A percentile compares a stretch with the other conserved stretches of the same genome.
Evolutionary conservation across 2,888 invertebrate species (phyloP).

Genomic region (Acrobasis consociella): DNA sequence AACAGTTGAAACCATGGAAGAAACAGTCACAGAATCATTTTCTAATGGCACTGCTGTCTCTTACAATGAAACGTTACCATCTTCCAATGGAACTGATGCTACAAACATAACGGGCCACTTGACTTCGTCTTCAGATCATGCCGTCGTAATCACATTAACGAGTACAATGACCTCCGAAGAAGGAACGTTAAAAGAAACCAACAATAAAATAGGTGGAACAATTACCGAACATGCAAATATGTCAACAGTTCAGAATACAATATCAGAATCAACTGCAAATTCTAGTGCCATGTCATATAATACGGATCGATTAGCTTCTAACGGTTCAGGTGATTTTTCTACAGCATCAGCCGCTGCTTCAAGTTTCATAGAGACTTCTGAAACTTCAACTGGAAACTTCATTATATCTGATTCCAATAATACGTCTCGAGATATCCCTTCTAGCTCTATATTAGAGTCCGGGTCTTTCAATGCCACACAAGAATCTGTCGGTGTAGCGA

Average conservation of each 20-base stretch:
- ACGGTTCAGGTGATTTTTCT: background rate
- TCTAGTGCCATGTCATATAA: background rate
- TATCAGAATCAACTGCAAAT: constrained; percentile 1
- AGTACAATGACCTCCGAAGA: background rate
- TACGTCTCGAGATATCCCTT: background rate
- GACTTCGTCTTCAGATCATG: background rate
- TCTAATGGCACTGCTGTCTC: background rate
- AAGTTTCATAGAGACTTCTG: background rate
- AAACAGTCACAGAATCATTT: constrained; percentile 6
- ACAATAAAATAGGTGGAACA: background rate
- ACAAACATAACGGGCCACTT: background rate
- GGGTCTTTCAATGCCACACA: background rate
- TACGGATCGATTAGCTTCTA: background rate
- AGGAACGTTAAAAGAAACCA: background rate
- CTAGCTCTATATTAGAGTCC: background rate
- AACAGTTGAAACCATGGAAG: constrained; percentile 2
- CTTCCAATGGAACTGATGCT: background rate
- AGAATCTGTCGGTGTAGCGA: constrained; percentile 1
- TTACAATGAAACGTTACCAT: constrained; percentile 2
- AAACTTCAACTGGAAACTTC: background rate
- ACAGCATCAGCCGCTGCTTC: constrained; percentile 2
- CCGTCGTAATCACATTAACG: background rate
- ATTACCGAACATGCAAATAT: constrained; percentile 6
- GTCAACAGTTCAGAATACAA: background rate
- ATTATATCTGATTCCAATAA: background rate